Conservation (phyloP, 2,888 invertebrate species). For the Empis stercorea region DNA sequence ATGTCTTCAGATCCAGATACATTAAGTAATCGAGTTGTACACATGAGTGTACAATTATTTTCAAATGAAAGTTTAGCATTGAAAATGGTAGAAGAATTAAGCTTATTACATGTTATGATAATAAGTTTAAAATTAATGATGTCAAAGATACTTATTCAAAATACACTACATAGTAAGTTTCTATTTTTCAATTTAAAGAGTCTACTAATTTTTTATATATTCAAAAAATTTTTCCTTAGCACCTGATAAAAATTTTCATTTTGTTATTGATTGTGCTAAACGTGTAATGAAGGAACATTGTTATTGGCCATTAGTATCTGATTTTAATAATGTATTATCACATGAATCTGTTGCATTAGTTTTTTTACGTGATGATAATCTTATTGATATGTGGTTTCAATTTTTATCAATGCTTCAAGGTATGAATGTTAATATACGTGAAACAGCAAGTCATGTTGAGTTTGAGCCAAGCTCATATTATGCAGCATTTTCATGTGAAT, state of each 20-base stretch:
- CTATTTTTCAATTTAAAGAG: no score
- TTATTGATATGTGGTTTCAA: constrained; percentile 93
- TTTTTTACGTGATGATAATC: constrained; percentile 75
- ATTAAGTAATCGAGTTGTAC: constrained; percentile 89
- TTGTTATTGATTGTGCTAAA: constrained; percentile 83
- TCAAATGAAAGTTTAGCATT: constrained; percentile 85
- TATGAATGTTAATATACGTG: constrained; percentile 93
- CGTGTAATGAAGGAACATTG: constrained; percentile 95
- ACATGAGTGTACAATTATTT: constrained; percentile 94
- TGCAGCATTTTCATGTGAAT: constrained; percentile 93
- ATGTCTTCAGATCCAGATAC: constrained; percentile 78
- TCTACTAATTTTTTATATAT: no score
- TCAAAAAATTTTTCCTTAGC: constrained; percentile 42
- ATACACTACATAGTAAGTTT: constrained; percentile 63
- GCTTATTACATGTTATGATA: constrained; percentile 86
- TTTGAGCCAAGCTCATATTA: constrained; percentile 96
- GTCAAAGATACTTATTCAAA: constrained; percentile 77
- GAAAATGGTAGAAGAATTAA: constrained; percentile 80
- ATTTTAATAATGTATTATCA: constrained; percentile 90
- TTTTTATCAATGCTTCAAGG: constrained; percentile 93
- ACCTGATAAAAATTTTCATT: constrained; percentile 67
- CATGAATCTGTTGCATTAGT: constrained; percentile 82
- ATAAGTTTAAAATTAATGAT: constrained; percentile 85
- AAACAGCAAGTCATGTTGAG: constrained; percentile 83
- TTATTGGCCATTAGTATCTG: constrained; percentile 95